These are phyloP conservation scores for Gambusia yucatana DNA, from an alignment of 2,797 vertebrate genomes.

Conservation along the genomic window DNA sequence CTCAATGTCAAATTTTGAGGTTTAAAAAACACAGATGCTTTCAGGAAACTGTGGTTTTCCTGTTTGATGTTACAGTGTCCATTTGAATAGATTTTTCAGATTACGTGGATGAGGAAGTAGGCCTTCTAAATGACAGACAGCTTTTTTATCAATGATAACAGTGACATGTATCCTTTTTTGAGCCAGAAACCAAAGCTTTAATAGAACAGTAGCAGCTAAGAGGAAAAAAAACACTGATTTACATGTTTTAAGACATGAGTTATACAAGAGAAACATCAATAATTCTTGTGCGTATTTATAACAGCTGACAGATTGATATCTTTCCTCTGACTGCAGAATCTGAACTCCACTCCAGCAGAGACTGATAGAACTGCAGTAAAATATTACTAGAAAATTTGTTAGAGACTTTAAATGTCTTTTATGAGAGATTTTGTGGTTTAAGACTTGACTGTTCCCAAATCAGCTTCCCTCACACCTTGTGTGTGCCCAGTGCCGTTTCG, in stretches of 20 bases:
- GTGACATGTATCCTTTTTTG: not conserved
- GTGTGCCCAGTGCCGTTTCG: not conserved
- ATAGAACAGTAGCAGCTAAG: not conserved
- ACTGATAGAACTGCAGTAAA: too few species aligned
- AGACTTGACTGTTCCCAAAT: not conserved
- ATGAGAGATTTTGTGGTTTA: not conserved
- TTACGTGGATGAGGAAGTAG: conserved; percentile 7
- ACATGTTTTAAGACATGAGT: not conserved
- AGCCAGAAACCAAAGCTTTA: not conserved
- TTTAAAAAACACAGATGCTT: not conserved
- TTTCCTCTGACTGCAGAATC: not conserved
- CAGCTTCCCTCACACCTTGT: not conserved
- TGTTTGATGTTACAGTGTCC: not conserved
- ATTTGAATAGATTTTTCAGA: conserved; percentile 26
- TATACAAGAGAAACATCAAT: not conserved
- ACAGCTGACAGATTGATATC: too few species aligned
- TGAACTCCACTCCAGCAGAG: not conserved
- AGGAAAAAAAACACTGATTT: not conserved
- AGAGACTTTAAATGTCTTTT: not conserved
- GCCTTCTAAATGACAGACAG: not conserved
- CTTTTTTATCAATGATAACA: not conserved
- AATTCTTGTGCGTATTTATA: too few species aligned
- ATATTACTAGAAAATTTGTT: not conserved
- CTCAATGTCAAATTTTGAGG: not conserved
- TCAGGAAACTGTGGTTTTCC: conserved; percentile 6